Conservation (phyloP, 2,888 invertebrate species). For the Caenorhabditis panamensis region DNA sequence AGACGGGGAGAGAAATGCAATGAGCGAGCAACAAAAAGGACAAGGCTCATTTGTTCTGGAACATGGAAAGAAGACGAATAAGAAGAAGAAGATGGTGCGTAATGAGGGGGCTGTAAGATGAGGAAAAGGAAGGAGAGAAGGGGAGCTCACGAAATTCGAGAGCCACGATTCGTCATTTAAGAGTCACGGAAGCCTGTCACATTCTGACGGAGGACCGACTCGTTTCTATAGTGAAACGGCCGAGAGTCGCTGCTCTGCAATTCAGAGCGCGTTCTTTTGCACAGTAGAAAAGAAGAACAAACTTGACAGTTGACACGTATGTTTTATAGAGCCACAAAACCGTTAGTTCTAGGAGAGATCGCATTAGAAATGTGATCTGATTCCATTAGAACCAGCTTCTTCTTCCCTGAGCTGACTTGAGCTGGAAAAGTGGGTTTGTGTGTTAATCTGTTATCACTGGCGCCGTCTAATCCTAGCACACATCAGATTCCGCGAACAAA, state of each 20-base stretch:
- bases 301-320: too few relatives aligned
- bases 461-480: background rate
- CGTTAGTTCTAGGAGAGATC: background rate
- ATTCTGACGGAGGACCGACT: constrained; percentile 7
- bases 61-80: background rate
- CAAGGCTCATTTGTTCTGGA: constrained; percentile 23
- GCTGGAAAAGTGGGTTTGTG: background rate
- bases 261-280: background rate
- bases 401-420: background rate
- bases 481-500: background rate
- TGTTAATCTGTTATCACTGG: background rate
- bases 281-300: background rate
- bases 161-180: constrained; percentile 18
- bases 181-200: constrained; percentile 28
- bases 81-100: too few relatives aligned
- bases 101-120: constrained; percentile 1
- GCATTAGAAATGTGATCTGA: background rate
- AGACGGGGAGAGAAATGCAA: background rate
- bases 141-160: constrained; percentile 21
- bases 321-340: too few relatives aligned
- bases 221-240: constrained; percentile 24
- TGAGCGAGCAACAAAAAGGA: constrained; percentile 14
- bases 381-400: too few relatives aligned
- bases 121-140: background rate
- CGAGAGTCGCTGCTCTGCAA: background rate